Base-by-base conservation (phyloP, 2,113 vertebrate species). In the Rhinogobius similis region DNA sequence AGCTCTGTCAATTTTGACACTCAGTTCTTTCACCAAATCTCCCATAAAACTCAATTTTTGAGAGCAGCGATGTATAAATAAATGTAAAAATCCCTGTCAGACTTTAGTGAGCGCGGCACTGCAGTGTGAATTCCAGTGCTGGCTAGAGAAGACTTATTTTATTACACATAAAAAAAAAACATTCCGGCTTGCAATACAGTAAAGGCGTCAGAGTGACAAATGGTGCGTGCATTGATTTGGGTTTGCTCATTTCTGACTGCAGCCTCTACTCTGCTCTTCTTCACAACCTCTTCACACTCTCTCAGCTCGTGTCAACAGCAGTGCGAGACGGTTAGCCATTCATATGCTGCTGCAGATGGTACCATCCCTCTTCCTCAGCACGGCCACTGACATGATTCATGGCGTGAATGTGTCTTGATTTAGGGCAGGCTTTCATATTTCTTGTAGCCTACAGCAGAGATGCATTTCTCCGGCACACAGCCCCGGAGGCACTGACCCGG, bases 371-470 rank as follows among this genome's bases (percentile, higher is more conserved):
- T 81, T 87, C 85, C 77, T 86, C 83, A 82, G 73, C 86, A 69
- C 81, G 9, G 81, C 89, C 29, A 79, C 81, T 75, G 86, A 89
- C 90, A 89, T 91, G 90, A 93, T 92, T 93, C 89, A 92, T 90
- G 88, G 85, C 26, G 89, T 76, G 86, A 77, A 83, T 89, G 91
- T 77, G 90, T 91, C 87, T 90, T 93, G 90, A 90, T 91, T 92
- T 90, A 89, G 81, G 72, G 81, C 81, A 26, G 87, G 82, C 89
- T 82, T 90, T 87, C 91, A 89, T 89, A 86, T 91, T 91, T 90
- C 89, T 93, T 85, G 75, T 73, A 68, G 75, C 81, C 86, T 89
- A 82, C 70, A 70, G 88, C 87, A 82, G 79, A 91, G 90, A 89
- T 78, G 84, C 82, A 92, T 93, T 92, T 92, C 90, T 92, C 87